Evolutionary conservation across 2,113 vertebrate species (phyloP).

Genomic region (Rana temporaria): DNA sequence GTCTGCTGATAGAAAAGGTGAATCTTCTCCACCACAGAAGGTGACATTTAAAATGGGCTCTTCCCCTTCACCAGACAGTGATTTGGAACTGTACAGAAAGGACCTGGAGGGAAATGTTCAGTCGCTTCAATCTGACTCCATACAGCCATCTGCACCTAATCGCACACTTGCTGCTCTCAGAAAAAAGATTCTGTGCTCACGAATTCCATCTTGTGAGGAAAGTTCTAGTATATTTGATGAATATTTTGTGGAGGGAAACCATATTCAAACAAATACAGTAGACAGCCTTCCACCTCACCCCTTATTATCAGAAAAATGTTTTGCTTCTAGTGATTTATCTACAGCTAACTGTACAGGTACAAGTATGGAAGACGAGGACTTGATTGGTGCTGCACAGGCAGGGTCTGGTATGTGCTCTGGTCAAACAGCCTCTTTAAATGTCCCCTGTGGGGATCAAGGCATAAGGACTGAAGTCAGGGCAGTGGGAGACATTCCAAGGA

Average conservation of each 20-base stretch:
- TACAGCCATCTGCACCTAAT: neutral
- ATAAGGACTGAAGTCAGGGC: constrained; percentile 65
- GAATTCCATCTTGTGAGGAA: constrained; percentile 28
- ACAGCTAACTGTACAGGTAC: constrained; percentile 5
- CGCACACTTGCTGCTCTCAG: constrained; percentile 51
- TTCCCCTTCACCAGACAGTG: constrained; percentile 76
- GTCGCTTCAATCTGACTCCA: no score
- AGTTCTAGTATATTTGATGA: constrained; percentile 48
- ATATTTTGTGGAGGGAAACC: constrained; percentile 50
- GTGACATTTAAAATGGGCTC: constrained; percentile 85
- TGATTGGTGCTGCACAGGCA: constrained; percentile 38
- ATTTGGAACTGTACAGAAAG: constrained; percentile 70
- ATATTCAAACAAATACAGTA: constrained; percentile 38
- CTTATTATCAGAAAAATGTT: neutral
- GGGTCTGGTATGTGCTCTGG: constrained; percentile 48
- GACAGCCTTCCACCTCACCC: neutral
- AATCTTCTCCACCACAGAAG: constrained; percentile 67
- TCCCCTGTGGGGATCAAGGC: constrained; percentile 70
- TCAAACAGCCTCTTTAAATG: constrained; percentile 58
- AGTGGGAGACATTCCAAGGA: constrained; percentile 78
- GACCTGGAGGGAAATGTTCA: constrained; percentile 66
- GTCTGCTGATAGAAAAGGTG: constrained; percentile 64
- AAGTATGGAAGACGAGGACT: constrained; percentile 49
- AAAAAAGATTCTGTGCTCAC: constrained; percentile 29
- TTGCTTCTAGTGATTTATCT: neutral